Evolutionary conservation across 1,140 invertebrate species (phyloP).

Genomic region (Drosophila subpulchrella): DNA sequence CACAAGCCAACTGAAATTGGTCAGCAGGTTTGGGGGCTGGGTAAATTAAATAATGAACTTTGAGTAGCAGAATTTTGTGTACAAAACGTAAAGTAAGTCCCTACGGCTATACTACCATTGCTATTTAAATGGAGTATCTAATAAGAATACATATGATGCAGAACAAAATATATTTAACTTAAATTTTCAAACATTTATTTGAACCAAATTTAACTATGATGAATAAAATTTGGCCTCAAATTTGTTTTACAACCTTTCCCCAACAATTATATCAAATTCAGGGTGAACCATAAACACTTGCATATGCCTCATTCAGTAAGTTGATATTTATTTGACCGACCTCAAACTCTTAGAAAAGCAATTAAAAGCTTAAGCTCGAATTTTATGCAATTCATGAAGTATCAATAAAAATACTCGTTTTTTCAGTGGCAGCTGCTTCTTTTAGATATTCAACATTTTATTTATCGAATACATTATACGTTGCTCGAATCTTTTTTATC

Average conservation of each 20-base stretch:
- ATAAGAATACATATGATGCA: no score
- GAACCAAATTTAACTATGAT: no score
- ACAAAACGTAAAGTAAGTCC: background rate
- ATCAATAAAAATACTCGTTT: slow-evolving; percentile 38
- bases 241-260: background rate
- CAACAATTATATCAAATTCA: slow-evolving; percentile 14
- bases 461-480: slow-evolving; percentile 41
- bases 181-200: no score
- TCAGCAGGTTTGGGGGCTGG: slow-evolving; percentile 41
- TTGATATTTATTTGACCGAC: slow-evolving; percentile 12
- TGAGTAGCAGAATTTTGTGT: background rate
- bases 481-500: slow-evolving; percentile 45
- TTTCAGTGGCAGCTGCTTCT: slow-evolving; percentile 10
- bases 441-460: slow-evolving; percentile 31
- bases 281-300: slow-evolving; percentile 17
- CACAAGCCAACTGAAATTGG: slow-evolving; percentile 24
- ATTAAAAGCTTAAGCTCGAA: slow-evolving; percentile 35
- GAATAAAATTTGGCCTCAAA: background rate
- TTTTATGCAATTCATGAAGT: slow-evolving; percentile 28
- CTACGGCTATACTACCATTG: no score
- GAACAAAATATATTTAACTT: no score
- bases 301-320: background rate
- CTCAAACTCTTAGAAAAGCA: slow-evolving; percentile 25
- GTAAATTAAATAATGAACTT: slow-evolving; percentile 7
- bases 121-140: background rate